Evolutionary conservation across 2,113 vertebrate species (phyloP).

Genomic region (Gadus chalcogrammus): DNA sequence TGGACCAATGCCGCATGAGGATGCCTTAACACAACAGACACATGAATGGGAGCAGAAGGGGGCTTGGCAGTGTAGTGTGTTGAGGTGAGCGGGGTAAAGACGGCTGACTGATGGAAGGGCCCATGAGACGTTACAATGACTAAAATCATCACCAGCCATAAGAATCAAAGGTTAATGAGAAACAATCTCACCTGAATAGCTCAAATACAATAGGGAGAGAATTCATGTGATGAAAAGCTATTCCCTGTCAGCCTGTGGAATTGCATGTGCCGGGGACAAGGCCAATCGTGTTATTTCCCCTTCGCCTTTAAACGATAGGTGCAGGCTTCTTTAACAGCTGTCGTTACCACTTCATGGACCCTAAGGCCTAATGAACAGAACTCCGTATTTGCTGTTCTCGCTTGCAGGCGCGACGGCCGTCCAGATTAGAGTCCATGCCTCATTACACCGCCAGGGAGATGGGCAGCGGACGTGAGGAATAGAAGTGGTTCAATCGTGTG

Average conservation of each 20-base stretch:
- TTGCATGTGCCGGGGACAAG: conserved; percentile 16
- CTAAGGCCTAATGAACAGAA: conserved; percentile 58
- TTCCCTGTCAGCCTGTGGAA: conserved; percentile 42
- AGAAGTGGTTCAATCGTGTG: too few species aligned
- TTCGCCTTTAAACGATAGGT: conserved; percentile 48
- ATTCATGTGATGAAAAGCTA: conserved; percentile 32
- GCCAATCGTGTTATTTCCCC: conserved; percentile 34
- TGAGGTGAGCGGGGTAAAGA: background rate
- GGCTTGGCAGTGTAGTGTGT: background rate
- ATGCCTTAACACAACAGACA: background rate
- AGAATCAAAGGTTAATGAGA: conserved; percentile 3
- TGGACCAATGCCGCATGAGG: background rate
- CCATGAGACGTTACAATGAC: background rate
- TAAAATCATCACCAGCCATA: background rate
- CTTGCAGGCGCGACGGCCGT: conserved; percentile 59
- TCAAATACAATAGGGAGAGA: conserved; percentile 19
- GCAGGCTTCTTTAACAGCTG: conserved; percentile 62
- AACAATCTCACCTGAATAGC: conserved; percentile 14
- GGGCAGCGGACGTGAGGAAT: conserved; percentile 1
- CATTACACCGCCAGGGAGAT: conserved; percentile 76
- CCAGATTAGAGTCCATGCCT: conserved; percentile 71
- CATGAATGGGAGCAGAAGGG: background rate
- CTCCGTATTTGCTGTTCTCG: conserved; percentile 64
- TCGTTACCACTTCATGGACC: conserved; percentile 51
- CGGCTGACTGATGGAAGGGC: background rate